A percentile compares a stretch with the other conserved stretches of the same genome.
Conservation (phyloP, 2,113 vertebrate genomes). For the Cyanoramphus novaezelandiae region DNA sequence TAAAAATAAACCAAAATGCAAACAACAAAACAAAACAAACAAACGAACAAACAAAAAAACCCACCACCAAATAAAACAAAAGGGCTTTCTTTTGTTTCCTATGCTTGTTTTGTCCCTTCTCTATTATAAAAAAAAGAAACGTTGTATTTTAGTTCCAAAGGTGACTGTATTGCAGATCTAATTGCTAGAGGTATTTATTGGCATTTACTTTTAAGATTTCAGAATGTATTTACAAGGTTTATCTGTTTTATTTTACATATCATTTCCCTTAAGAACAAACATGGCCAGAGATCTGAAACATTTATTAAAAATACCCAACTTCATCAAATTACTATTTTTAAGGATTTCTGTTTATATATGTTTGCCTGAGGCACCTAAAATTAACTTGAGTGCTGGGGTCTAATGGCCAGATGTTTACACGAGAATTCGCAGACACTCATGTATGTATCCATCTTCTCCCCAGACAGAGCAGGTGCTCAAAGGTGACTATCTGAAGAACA, state of each 20-base stretch:
- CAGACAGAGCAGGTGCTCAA: background rate
- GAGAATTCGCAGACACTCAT: background rate
- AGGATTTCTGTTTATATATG: background rate
- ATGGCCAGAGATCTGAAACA: background rate
- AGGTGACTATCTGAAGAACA: background rate
- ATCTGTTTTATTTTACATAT: background rate
- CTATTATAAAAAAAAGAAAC: background rate
- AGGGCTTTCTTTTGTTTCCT: background rate
- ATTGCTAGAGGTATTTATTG: background rate
- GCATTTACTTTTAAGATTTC: background rate
- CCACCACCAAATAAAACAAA: background rate
- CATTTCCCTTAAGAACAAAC: background rate
- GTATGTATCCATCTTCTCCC: background rate
- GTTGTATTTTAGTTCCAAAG: background rate
- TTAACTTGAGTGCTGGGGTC: background rate
- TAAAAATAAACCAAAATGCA: rapidly evolving
- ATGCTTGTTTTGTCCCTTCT: background rate
- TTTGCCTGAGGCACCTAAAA: background rate
- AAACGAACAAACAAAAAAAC: background rate
- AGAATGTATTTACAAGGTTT: background rate
- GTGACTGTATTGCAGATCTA: background rate
- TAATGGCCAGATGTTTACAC: background rate
- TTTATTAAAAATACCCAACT: background rate
- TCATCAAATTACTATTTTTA: background rate
- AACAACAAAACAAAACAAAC: background rate